Base-by-base conservation (phyloP, 2,888 invertebrate species). In the Pasiphila rectangulata region DNA sequence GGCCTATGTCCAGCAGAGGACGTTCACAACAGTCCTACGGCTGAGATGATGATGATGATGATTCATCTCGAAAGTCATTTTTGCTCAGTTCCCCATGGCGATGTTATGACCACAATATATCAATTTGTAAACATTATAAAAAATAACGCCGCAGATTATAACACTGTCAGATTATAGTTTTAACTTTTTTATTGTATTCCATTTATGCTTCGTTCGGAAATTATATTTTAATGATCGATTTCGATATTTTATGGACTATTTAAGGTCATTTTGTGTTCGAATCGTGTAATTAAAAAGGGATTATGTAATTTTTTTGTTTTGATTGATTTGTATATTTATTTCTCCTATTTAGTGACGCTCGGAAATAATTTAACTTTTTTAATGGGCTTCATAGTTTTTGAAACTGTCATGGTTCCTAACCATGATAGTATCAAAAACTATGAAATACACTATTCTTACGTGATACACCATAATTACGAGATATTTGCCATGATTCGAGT, bases 31-130 rank as follows among this genome's bases (percentile, higher is more conserved):
- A n/a, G n/a, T n/a, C n/a, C n/a, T n/a, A n/a, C n/a, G n/a, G n/a
- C n/a, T n/a, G n/a, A n/a, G n/a, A n/a, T n/a, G n/a, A n/a, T n/a
- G n/a, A n/a, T n/a, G n/a, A n/a, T n/a, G n/a, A n/a, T n/a, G n/a
- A n/a, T n/a, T n/a, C n/a, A n/a, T n/a, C n/a, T n/a, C n/a, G n/a
- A n/a, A n/a, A n/a, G n/a, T n/a, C n/a, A n/a, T n/a, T 6, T 4
- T 3, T 9, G 1, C 16, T n/a, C 15, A 29, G 15, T 13, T n/a
- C n/a, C n/a, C n/a, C 38, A 38, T 36, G 53, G 43, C 29, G 54
- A 48, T 54, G 57, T 68, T 64, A 64, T 63, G 59, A 58, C 54
- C 51, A 59, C 44, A 53, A 62, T 67, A 69, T 64, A 64, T 69
- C 64, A 67, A 47, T 53, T 54, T 44, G 56, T 61, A 66, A 61